A percentile compares a stretch with the other conserved stretches of the same genome.
Conservation (phyloP, 2,888 invertebrate genomes). For the Macrophya alboannulata region DNA sequence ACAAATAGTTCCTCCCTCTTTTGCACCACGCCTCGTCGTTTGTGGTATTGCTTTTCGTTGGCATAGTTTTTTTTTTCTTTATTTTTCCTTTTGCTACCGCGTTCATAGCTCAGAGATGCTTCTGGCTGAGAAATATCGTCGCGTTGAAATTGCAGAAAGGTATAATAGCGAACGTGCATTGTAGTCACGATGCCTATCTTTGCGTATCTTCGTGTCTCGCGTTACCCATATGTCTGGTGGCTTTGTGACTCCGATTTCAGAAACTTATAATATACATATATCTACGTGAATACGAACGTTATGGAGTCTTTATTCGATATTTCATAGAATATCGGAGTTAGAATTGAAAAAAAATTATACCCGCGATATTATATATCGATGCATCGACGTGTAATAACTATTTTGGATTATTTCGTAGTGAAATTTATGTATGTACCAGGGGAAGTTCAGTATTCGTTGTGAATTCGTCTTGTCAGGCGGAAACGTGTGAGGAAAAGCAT, state of each 20-base stretch:
- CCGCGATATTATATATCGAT: neutral
- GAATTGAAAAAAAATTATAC: neutral
- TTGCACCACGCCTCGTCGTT: constrained; percentile 33
- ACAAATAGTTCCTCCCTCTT: constrained; percentile 43
- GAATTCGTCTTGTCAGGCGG: constrained; percentile 28
- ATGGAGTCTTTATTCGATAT: neutral
- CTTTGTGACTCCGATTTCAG: constrained; percentile 31
- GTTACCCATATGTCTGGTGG: neutral
- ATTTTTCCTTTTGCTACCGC: neutral
- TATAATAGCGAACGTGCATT: constrained; percentile 40
- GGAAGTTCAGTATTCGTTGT: neutral
- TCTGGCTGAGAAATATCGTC: constrained; percentile 32
- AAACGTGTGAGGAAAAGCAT: constrained; percentile 13
- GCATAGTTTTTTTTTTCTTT: neutral
- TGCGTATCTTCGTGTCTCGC: constrained; percentile 13
- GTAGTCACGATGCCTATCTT: constrained; percentile 34
- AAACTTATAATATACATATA: neutral
- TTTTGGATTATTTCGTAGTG: neutral
- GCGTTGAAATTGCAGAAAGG: constrained; percentile 45
- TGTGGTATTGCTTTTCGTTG: constrained; percentile 44
- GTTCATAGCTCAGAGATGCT: constrained; percentile 25
- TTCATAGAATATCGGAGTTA: neutral
- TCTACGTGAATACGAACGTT: neutral
- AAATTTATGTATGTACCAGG: neutral
- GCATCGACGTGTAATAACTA: neutral